These are phyloP conservation scores for Clepsis dumicolana DNA, from an alignment of 2,888 invertebrate species.

Conservation along the genomic window DNA sequence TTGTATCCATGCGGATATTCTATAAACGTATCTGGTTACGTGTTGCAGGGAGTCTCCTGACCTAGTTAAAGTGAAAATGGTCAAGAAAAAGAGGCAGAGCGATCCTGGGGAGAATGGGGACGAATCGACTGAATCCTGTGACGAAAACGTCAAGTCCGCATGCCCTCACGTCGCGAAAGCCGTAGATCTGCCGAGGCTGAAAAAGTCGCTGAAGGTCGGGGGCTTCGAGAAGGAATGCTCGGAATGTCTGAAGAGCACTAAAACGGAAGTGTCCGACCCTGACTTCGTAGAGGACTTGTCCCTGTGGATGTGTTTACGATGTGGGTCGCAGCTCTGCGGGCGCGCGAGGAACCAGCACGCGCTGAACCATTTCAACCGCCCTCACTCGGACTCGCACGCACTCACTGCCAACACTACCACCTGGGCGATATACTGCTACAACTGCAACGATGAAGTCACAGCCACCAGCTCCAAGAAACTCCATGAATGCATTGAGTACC, in stretches of 20 bases:
- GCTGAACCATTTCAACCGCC: conserved; percentile 90
- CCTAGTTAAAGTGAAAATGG: conserved; percentile 84
- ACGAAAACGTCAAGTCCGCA: conserved; percentile 87
- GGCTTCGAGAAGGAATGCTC: conserved; percentile 86
- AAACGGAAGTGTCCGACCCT: conserved; percentile 73
- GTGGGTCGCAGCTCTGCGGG: conserved; percentile 92
- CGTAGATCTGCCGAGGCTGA: conserved; percentile 87
- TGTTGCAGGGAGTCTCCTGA: conserved; percentile 76
- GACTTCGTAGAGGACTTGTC: conserved; percentile 82
- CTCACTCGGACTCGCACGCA: conserved; percentile 91
- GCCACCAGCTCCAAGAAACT: conserved; percentile 88
- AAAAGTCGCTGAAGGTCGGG: conserved; percentile 83
- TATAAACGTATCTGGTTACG: conserved; percentile 84
- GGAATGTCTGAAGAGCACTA: conserved; percentile 84
- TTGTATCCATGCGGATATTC: conserved; percentile 81
- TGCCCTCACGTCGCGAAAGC: conserved; percentile 91
- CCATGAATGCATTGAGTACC: conserved; percentile 90
- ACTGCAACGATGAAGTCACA: conserved; percentile 90
- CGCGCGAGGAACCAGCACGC: conserved; percentile 90
- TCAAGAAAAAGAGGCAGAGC: conserved; percentile 90
- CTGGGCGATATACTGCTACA: conserved; percentile 93
- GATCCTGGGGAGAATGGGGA: conserved; percentile 88
- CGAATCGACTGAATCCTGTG: conserved; percentile 90
- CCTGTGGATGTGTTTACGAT: conserved; percentile 93
- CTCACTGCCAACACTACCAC: conserved; percentile 90